A percentile compares a stretch with the other conserved stretches of the same genome.
phyloP scores from a whole-genome alignment of 2,113 vertebrate species.

The Notarius quadriscutis region DNA sequence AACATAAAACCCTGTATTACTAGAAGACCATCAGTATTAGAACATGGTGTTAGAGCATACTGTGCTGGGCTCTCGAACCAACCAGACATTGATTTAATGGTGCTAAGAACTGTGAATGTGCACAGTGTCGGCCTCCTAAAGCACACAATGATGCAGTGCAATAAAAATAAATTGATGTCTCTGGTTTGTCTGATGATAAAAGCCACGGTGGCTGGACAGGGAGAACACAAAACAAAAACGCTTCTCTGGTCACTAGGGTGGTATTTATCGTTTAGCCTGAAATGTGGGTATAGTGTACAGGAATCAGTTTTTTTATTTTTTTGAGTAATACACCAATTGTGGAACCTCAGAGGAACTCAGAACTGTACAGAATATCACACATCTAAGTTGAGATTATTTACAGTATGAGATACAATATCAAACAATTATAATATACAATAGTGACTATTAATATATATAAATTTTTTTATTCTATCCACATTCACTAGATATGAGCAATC shows the following conservation, averaged over 20 bases:
- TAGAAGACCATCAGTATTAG: background rate
- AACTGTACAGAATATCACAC: background rate
- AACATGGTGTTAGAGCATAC: background rate
- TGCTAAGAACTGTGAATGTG: background rate
- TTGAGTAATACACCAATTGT: background rate
- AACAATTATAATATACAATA: too few species aligned
- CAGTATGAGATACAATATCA: too few species aligned
- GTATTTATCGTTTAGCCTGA: background rate
- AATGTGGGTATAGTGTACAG: background rate
- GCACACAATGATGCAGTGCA: background rate
- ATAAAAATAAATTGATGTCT: conserved; percentile 15
- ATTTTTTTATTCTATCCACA: too few species aligned
- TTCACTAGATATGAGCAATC: too few species aligned
- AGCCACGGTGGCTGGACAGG: background rate
- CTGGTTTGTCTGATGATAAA: background rate
- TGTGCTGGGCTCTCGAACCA: background rate
- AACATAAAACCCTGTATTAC: background rate
- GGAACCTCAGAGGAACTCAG: too few species aligned
- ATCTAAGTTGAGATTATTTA: too few species aligned
- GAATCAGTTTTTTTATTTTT: background rate
- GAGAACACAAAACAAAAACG: background rate
- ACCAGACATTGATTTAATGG: background rate
- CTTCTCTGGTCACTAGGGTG: background rate
- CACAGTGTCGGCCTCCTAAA: background rate
- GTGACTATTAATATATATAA: too few species aligned